Percentiles rank a stretch among this genome's conserved stretches.
phyloP scores from a whole-genome alignment of 2,113 vertebrate species.

The Mirounga angustirostris region DNA sequence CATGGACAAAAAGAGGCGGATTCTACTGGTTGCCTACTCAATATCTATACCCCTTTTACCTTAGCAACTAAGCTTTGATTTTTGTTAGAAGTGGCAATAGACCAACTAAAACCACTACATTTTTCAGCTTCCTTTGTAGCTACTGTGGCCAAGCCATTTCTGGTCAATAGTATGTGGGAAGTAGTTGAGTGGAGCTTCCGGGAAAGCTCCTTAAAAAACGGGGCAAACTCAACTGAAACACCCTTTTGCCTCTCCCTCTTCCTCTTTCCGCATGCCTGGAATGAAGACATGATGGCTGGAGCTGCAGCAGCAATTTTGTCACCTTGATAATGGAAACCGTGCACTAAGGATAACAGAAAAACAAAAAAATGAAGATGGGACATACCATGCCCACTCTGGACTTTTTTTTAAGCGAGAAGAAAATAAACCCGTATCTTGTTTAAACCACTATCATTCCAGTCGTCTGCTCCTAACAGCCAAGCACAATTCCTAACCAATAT shows the following conservation, averaged over 20 bases:
- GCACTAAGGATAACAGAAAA: background rate
- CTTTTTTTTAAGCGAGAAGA: slow-evolving; percentile 9
- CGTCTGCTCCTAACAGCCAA: background rate
- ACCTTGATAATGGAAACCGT: background rate
- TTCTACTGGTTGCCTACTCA: background rate
- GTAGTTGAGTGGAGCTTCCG: background rate
- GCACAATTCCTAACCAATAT: background rate
- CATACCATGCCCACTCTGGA: background rate
- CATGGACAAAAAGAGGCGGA: background rate
- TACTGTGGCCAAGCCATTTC: background rate
- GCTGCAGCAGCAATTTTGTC: slow-evolving; percentile 16
- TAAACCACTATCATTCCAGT: background rate
- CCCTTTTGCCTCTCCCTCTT: background rate
- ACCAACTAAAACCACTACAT: background rate
- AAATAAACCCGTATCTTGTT: background rate
- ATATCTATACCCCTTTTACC: background rate
- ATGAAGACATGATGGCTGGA: slow-evolving; percentile 13
- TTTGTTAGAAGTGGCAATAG: background rate
- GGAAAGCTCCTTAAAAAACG: background rate
- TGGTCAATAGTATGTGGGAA: background rate
- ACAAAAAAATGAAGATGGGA: background rate
- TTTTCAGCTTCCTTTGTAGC: slow-evolving; percentile 11
- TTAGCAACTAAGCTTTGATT: background rate
- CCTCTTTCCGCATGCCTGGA: background rate
- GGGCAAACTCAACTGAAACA: background rate